A percentile compares a stretch with the other conserved stretches of the same genome.
phyloP scores from a whole-genome alignment of 1,140 invertebrate genomes.

The Phortica variegata region DNA sequence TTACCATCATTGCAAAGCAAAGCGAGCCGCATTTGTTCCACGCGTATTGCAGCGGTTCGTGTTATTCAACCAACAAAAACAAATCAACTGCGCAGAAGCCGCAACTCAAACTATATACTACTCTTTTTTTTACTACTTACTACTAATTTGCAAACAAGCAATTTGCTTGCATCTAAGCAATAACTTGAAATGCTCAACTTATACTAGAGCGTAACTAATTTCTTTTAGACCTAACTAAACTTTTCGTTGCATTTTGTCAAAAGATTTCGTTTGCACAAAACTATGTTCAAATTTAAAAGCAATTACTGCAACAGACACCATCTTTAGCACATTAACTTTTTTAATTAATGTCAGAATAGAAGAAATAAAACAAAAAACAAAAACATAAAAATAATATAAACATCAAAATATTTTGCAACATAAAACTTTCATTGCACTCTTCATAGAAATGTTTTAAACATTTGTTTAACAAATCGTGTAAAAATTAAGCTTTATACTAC shows the following conservation, averaged over 20 bases:
- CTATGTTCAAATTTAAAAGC: slow-evolving; percentile 37
- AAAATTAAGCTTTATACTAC: too few species aligned
- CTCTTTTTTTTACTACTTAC: slow-evolving; percentile 22
- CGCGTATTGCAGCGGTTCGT: slow-evolving; percentile 21
- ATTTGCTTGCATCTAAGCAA: too few species aligned
- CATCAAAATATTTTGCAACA: slow-evolving; percentile 30
- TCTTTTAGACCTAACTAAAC: slow-evolving; percentile 30
- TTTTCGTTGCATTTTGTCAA: slow-evolving; percentile 48
- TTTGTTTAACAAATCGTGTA: too few species aligned
- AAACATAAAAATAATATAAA: too few species aligned
- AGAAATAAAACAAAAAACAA: too few species aligned
- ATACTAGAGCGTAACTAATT: slow-evolving; percentile 9
- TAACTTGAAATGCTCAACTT: too few species aligned
- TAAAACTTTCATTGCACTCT: too few species aligned
- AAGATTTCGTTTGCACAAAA: slow-evolving; percentile 29
- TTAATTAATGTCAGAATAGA: too few species aligned
- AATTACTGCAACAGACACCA: slow-evolving; percentile 31
- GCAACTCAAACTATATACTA: neutral
- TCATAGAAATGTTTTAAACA: too few species aligned
- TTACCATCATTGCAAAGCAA: slow-evolving; percentile 6
- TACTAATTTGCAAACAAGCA: slow-evolving; percentile 11
- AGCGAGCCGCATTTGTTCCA: slow-evolving; percentile 30
- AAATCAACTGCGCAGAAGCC: neutral
- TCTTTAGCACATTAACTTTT: slow-evolving; percentile 21
- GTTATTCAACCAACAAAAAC: slow-evolving; percentile 7